A percentile compares a stretch with the other conserved stretches of the same genome.
These are phyloP conservation scores for Apis florea DNA, from an alignment of 1,140 invertebrate genomes.

Conservation along the genomic window DNA sequence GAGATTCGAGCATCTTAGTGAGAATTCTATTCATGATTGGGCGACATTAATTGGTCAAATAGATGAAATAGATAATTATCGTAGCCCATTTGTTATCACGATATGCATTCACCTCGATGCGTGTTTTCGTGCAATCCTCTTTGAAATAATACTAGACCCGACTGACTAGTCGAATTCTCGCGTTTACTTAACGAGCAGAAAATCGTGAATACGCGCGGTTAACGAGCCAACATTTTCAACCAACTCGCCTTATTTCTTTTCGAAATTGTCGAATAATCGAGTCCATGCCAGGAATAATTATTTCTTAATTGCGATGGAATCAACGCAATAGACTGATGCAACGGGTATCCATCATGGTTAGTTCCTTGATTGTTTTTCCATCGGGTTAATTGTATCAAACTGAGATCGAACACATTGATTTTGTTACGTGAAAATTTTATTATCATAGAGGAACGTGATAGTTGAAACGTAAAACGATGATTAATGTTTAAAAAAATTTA, in stretches of 20 bases:
- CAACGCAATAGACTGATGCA: background rate
- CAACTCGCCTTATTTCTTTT: background rate
- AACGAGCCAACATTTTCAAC: slow-evolving; percentile 28
- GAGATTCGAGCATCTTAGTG: background rate
- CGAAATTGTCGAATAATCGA: background rate
- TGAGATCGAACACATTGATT: too few relatives aligned
- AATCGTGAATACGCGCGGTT: slow-evolving; percentile 40
- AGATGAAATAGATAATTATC: slow-evolving; percentile 50
- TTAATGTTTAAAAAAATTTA: too few relatives aligned
- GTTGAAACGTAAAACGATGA: too few relatives aligned
- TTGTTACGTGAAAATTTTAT: too few relatives aligned
- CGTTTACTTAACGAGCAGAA: slow-evolving; percentile 63
- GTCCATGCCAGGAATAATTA: background rate
- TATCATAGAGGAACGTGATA: too few relatives aligned
- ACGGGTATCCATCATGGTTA: too few relatives aligned
- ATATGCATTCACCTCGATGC: slow-evolving; percentile 55
- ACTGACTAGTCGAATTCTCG: slow-evolving; percentile 46
- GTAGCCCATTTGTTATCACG: slow-evolving; percentile 52
- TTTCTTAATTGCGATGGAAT: background rate
- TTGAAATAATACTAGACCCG: slow-evolving; percentile 46
- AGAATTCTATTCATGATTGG: background rate
- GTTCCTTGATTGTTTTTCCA: too few relatives aligned
- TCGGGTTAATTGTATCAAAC: too few relatives aligned
- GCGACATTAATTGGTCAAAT: slow-evolving; percentile 52
- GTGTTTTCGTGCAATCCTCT: slow-evolving; percentile 52